Conservation (phyloP, 2,797 vertebrate species). For the Manis javanica region DNA sequence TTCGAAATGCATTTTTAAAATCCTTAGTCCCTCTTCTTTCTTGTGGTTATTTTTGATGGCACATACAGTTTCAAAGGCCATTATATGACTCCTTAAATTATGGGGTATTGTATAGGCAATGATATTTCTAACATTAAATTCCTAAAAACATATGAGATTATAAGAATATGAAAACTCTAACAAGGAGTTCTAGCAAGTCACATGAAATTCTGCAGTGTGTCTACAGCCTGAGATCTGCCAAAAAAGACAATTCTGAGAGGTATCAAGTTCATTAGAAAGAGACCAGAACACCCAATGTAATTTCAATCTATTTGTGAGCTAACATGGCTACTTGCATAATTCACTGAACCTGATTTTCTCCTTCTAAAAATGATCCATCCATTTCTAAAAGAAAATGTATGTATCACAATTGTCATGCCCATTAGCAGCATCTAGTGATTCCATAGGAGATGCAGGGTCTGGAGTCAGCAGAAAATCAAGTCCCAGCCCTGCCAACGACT, state of each 20-base stretch:
- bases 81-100: neutral
- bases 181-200: neutral
- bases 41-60: neutral
- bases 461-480: neutral
- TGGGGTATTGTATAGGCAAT: neutral
- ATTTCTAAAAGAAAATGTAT: conserved; percentile 45
- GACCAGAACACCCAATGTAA: neutral
- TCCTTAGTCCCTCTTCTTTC: neutral
- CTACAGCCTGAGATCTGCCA: neutral
- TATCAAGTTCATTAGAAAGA: conserved; percentile 39
- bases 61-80: neutral
- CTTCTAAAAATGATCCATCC: conserved; percentile 17
- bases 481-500: neutral
- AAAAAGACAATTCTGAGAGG: neutral
- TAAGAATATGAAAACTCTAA: neutral
- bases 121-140: conserved; percentile 50
- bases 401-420: neutral
- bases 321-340: conserved; percentile 36
- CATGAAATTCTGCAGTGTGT: neutral
- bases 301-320: conserved; percentile 44
- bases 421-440: neutral
- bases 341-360: neutral
- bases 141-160: neutral
- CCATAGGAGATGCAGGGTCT: neutral
- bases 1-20: neutral